phyloP scores from a whole-genome alignment of 2,797 vertebrate genomes.

The Anabacerthia variegaticeps region DNA sequence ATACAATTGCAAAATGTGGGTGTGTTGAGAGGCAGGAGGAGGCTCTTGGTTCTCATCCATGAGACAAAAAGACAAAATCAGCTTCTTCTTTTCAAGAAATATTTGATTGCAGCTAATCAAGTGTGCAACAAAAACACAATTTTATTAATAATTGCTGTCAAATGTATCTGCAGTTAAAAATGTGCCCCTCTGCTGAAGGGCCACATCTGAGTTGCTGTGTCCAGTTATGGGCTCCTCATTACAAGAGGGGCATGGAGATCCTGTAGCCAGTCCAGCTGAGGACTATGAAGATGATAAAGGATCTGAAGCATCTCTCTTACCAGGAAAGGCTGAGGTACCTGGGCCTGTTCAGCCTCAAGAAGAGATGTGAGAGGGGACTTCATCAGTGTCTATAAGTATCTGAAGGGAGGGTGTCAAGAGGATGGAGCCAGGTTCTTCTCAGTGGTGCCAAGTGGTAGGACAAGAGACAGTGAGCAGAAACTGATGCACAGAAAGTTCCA shows the following conservation, averaged over 20 bases:
- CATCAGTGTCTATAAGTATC: background rate
- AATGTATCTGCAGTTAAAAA: background rate
- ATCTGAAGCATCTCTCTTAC: background rate
- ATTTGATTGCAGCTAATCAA: background rate
- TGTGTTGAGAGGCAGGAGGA: background rate
- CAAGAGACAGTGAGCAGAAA: background rate
- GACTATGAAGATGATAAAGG: background rate
- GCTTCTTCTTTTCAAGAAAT: background rate
- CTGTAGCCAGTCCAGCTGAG: background rate
- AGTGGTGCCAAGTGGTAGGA: background rate
- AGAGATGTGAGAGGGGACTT: background rate
- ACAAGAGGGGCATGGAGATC: background rate
- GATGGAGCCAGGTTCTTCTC: background rate
- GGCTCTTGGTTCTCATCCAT: background rate
- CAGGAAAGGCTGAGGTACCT: background rate
- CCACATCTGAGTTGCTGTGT: background rate
- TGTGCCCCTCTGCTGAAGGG: background rate
- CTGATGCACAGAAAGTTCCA: background rate
- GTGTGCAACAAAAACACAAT: background rate
- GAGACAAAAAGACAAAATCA: background rate
- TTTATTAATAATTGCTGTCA: background rate
- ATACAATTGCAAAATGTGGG: background rate
- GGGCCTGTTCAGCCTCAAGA: background rate
- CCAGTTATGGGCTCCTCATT: background rate
- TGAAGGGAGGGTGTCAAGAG: background rate